Evolutionary conservation across 2,888 invertebrate species (phyloP), one percentile per base, ranked within the genome.

Genomic region (Pseudococcus jackbeardsleyi): DNA sequence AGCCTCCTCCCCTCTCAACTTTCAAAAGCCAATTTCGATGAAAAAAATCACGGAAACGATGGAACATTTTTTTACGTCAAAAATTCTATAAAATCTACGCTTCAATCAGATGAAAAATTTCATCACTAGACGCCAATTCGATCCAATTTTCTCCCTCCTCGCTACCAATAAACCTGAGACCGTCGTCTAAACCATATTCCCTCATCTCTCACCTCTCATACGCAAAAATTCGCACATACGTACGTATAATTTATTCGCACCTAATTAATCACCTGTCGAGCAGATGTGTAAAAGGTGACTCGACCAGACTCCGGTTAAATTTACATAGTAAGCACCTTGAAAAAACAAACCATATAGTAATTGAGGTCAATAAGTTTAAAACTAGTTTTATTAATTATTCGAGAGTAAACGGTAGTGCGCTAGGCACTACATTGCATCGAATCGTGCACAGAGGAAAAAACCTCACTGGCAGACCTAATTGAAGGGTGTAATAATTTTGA

Each of bases 331-430:
- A 82, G 79, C 46, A 46, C 46, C 46, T 46, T 42, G 46, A 82
- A 79, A 77, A 82, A 82, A 42, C 42, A 42, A 42, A 42, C 42
- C 39, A 46, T 33, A 79, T n/a, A 46, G 79, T 82, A 82, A 82
- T 82, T 46, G 79, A 82, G 79, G 46, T 82, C 79, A 82, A 46
- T 82, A 82, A 82, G 79, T 82, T 82, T n/a, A 82, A n/a, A 82
- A 82, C 79, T 82, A 9, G 79, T 82, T 82, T 46, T 72, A 42
- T 82, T 82, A 82, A 82, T 82, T 46, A 82, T 82, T 82, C 19
- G 11, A 46, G 42, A 42, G 9, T 42, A 42, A 42, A 72, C 33
- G 72, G 33, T 33, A 26, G 72, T 33, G 72, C 72, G 9, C 72
- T 33, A 33, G 15, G 15, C 22, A 64, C 26, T 22, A 64, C 64